These are phyloP conservation scores for Ophonus ardosiacus DNA, from an alignment of 2,888 invertebrate genomes.

Conservation along the genomic window DNA sequence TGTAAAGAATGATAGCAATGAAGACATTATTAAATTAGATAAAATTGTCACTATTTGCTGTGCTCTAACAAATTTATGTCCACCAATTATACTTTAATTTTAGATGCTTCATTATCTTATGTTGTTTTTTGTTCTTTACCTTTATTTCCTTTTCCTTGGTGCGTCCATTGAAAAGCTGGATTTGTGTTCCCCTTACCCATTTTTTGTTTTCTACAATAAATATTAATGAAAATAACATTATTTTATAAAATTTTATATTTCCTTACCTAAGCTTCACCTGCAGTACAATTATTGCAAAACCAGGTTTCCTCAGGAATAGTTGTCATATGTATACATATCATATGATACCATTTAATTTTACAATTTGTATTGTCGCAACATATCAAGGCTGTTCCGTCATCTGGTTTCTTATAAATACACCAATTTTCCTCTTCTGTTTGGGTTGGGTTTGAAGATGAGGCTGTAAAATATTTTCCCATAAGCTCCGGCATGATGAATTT, in stretches of 20 bases:
- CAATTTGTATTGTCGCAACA: neutral
- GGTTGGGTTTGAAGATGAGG: neutral
- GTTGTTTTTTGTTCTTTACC: too few relatives aligned
- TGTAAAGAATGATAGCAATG: neutral
- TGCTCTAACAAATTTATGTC: constrained; percentile 4
- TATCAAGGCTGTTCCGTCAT: neutral
- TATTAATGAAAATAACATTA: too few relatives aligned
- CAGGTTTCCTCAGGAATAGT: neutral
- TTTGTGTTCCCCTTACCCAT: too few relatives aligned
- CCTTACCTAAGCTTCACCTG: neutral
- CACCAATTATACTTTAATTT: neutral
- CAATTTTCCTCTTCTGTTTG: neutral
- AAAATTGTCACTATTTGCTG: neutral
- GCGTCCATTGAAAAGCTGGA: too few relatives aligned
- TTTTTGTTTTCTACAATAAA: too few relatives aligned
- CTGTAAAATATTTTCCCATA: neutral
- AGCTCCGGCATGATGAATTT: neutral
- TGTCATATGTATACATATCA: neutral
- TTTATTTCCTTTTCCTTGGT: too few relatives aligned
- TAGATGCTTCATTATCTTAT: neutral
- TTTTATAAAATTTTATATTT: too few relatives aligned
- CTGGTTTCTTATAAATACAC: too few relatives aligned
- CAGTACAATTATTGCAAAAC: neutral
- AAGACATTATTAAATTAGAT: neutral
- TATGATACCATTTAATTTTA: neutral